Conservation (phyloP, 2,888 invertebrate genomes). For the Flexamia atlantica region DNA sequence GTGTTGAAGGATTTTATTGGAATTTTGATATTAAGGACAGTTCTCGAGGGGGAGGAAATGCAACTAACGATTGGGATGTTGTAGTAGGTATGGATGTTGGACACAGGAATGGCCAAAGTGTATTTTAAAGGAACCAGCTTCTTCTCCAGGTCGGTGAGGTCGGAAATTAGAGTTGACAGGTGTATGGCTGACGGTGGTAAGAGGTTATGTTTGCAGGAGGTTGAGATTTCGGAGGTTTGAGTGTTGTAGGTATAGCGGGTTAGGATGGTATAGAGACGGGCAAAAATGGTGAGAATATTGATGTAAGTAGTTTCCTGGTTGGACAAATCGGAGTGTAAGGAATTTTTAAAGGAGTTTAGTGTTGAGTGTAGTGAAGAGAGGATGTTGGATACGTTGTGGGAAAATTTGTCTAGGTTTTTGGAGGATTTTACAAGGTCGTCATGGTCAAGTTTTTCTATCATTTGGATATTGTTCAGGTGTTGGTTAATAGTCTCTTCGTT, state of each 20-base stretch:
- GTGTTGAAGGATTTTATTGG: background rate
- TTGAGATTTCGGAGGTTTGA: too few relatives aligned
- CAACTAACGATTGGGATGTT: background rate
- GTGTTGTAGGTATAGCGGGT: too few relatives aligned
- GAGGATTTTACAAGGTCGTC: background rate
- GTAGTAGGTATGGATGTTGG: background rate
- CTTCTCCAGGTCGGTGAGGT: background rate
- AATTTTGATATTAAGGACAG: background rate
- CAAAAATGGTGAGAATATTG: too few relatives aligned
- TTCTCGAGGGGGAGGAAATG: background rate
- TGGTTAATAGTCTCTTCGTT: slow-evolving; percentile 18
- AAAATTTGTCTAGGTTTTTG: background rate
- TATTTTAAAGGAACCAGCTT: background rate
- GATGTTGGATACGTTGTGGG: background rate
- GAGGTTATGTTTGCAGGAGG: background rate
- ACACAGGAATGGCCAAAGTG: background rate
- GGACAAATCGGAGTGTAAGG: background rate
- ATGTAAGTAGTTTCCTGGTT: too few relatives aligned
- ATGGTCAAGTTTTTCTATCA: slow-evolving; percentile 16
- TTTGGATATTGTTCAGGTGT: slow-evolving; percentile 27
- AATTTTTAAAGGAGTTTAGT: background rate
- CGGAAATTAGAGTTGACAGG: background rate
- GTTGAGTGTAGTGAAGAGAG: background rate
- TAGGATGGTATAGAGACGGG: too few relatives aligned
- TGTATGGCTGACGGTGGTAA: background rate